Evolutionary conservation across 2,888 invertebrate species (phyloP), one percentile per base, ranked within the genome.

Genomic region (Drosophila atripex): DNA sequence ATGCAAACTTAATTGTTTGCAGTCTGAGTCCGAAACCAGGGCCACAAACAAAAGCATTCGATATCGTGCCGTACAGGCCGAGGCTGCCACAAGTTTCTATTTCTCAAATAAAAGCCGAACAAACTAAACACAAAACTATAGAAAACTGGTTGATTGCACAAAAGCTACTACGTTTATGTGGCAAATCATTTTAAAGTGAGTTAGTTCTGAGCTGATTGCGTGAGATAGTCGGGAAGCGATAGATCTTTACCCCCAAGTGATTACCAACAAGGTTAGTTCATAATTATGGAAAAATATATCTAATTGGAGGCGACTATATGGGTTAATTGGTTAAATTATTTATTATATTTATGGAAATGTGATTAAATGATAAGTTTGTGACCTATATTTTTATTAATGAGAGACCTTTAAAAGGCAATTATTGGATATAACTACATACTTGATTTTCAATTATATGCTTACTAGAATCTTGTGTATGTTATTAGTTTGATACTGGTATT

Each of bases 1-100:
- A 71, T 68, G 75, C 66, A 72, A 82, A 82, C 83, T 77, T 86
- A 75, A 87, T 86, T 83, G 78, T 73, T 78, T 87, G 75, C 75
- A 73, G 75, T 66, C 70, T 30, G 57, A 50, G 43, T 53, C 39
- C 54, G 50, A 54, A 28, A 11, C 63, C 51, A 38, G 64, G 1
- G 35, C 52, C 39, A 45, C 38, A 69, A 57, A 69, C 65, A 69
- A 68, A 39, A 32, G 23, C 50, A 50, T 68, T 39, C 25, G 25
- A 49, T 46, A 41, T 39, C 25, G 41, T 16, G 57, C 21, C 57
- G 21, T 51, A 21, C 14, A 57, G 57, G 51, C 18, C 14, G 21
- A 23, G 45, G 7, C 64, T 45, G 63, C 45, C 65, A 38, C 65
- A 51, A 65, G 52, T 51, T 51, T 64, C 60, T 39, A 61, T 64